A percentile compares a stretch with the other conserved stretches of the same genome.
These are phyloP conservation scores for Drosophila diplacantha DNA, from an alignment of 2,888 invertebrate species.

Conservation along the genomic window DNA sequence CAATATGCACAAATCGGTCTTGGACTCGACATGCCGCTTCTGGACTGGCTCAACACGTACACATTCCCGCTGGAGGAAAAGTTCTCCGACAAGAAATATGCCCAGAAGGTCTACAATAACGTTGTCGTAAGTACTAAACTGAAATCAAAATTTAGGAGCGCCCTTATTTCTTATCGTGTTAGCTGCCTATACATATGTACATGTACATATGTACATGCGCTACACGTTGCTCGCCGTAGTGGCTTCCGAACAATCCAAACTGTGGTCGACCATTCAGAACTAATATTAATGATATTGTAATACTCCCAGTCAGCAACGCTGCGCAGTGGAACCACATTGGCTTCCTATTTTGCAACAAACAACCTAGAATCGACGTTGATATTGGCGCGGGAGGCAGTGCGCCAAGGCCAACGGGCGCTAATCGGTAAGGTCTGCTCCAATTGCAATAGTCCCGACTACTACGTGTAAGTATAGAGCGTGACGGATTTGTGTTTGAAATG, in stretches of 20 bases:
- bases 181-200: background rate
- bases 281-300: slow-evolving; percentile 40
- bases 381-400: slow-evolving; percentile 83
- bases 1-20: slow-evolving; percentile 92
- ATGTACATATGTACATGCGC: background rate
- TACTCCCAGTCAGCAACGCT: slow-evolving; percentile 83
- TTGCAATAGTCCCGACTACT: slow-evolving; percentile 74
- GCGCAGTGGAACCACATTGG: slow-evolving; percentile 90
- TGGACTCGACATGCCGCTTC: slow-evolving; percentile 86
- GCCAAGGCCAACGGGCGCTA: slow-evolving; percentile 87
- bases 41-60: slow-evolving; percentile 91
- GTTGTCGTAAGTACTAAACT: slow-evolving; percentile 84
- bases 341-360: slow-evolving; percentile 91
- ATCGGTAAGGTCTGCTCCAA: slow-evolving; percentile 87
- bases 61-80: slow-evolving; percentile 90
- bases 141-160: background rate
- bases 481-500: background rate
- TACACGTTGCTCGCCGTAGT: background rate
- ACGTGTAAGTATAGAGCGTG: slow-evolving; percentile 66
- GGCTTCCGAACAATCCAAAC: slow-evolving; percentile 4
- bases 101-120: slow-evolving; percentile 84
- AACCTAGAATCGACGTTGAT: slow-evolving; percentile 84
- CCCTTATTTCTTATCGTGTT: slow-evolving; percentile 33
- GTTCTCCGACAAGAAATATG: slow-evolving; percentile 84
- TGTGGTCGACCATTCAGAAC: background rate